Percentiles rank a stretch among this genome's conserved stretches.
Evolutionary conservation across 2,797 vertebrate genomes (phyloP).

Genomic region (Novumbra hubbsi): DNA sequence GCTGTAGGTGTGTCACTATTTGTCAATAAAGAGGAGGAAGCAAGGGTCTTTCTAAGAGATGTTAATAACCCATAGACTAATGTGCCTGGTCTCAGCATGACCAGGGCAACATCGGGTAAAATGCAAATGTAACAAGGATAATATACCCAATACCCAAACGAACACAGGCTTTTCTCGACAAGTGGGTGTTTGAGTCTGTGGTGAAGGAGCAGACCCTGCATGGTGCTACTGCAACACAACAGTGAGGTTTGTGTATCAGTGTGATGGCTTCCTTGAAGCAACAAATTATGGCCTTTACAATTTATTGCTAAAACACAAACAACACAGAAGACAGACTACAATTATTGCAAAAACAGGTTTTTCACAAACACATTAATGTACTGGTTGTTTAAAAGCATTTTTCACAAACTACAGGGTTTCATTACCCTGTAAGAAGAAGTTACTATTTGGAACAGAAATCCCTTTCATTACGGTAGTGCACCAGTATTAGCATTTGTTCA

Average conservation of each 20-base stretch:
- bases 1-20: conserved; percentile 51
- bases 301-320: too few relatives aligned
- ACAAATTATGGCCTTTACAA: too few relatives aligned
- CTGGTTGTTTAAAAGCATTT: too few relatives aligned
- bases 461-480: too few relatives aligned
- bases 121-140: conserved; percentile 45
- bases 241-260: background rate
- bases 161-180: conserved; percentile 56
- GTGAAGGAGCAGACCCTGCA: conserved; percentile 14
- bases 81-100: conserved; percentile 30
- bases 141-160: conserved; percentile 63
- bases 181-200: conserved; percentile 1
- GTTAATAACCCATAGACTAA: conserved; percentile 52
- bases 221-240: background rate
- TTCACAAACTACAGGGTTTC: too few relatives aligned
- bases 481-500: too few relatives aligned
- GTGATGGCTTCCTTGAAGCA: too few relatives aligned
- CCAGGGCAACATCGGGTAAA: conserved; percentile 44
- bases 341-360: too few relatives aligned
- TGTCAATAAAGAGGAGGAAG: conserved; percentile 17
- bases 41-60: conserved; percentile 34
- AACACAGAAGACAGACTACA: too few relatives aligned
- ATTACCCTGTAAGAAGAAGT: too few relatives aligned
- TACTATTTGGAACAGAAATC: too few relatives aligned
- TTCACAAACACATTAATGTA: too few relatives aligned